Evolutionary conservation across 2,113 vertebrate species (phyloP).

Genomic region (Sarotherodon lohbergeri): DNA sequence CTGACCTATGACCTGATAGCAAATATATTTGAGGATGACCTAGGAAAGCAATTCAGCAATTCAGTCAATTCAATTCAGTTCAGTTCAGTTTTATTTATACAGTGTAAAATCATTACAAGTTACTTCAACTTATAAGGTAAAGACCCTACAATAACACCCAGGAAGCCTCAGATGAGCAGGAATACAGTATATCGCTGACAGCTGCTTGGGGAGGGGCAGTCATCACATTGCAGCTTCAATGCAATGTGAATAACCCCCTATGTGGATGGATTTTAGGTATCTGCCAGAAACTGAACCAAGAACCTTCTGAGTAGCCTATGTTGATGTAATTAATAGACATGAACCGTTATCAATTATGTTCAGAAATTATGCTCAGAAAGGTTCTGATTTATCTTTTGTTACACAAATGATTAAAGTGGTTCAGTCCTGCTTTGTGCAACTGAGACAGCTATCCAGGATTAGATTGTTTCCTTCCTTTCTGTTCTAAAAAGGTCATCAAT

Average conservation of each 20-base stretch:
- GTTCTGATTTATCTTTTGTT: not conserved
- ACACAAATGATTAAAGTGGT: not conserved
- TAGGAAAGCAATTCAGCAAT: not conserved
- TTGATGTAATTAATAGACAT: not conserved
- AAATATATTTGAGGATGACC: not conserved
- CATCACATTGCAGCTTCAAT: not conserved
- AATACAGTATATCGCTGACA: not conserved
- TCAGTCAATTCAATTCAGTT: not conserved
- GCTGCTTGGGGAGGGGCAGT: not conserved
- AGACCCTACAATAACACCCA: not conserved
- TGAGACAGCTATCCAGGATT: not conserved
- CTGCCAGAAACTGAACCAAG: not conserved
- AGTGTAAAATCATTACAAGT: not conserved
- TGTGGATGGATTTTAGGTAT: not conserved
- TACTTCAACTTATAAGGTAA: not conserved
- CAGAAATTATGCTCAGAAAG: not conserved
- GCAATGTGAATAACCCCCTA: fast-evolving
- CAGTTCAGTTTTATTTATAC: not conserved
- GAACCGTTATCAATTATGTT: not conserved
- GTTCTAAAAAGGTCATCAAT: not conserved
- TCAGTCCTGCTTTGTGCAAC: not conserved
- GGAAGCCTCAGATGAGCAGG: not conserved
- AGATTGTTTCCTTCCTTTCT: not conserved
- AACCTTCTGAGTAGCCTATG: not conserved
- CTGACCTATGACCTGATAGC: not conserved